Conservation (phyloP, 92 coral and sea anemone species). For the Palythoa grandiflora region DNA sequence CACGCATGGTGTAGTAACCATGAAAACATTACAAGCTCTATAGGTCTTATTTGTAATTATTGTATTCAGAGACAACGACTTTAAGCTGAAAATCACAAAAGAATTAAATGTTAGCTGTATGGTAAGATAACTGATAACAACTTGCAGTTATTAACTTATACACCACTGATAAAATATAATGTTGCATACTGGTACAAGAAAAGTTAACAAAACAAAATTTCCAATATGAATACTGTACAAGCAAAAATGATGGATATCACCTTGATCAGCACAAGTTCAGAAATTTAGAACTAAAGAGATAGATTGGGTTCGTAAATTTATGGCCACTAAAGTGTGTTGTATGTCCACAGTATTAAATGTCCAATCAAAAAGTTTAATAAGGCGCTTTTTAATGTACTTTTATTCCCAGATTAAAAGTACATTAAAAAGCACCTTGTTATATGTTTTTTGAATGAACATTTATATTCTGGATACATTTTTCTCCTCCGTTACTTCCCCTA, state of each 20-base stretch:
- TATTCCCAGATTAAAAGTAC: not conserved
- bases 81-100: not conserved
- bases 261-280: constrained; percentile 3
- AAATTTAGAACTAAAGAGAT: constrained; percentile 21
- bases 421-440: constrained; percentile 11
- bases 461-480: not conserved
- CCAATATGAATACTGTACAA: not conserved
- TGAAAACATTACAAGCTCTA: no score
- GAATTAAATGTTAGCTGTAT: constrained; percentile 6
- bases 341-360: not conserved
- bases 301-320: not conserved
- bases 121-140: constrained; percentile 21
- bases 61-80: not conserved
- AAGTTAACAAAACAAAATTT: not conserved
- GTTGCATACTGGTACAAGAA: not conserved
- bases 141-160: constrained; percentile 5
- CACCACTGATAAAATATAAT: not conserved
- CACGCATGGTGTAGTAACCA: no score
- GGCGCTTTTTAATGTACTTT: constrained; percentile 18
- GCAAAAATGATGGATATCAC: not conserved
- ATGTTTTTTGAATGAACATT: constrained; percentile 11
- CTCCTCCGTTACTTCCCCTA: no score
- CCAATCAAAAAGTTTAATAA: constrained; percentile 9
- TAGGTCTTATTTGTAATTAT: no score
- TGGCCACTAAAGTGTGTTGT: not conserved